These are phyloP conservation scores for Osmoderma eremita DNA, from an alignment of 2,888 invertebrate genomes.

Conservation along the genomic window DNA sequence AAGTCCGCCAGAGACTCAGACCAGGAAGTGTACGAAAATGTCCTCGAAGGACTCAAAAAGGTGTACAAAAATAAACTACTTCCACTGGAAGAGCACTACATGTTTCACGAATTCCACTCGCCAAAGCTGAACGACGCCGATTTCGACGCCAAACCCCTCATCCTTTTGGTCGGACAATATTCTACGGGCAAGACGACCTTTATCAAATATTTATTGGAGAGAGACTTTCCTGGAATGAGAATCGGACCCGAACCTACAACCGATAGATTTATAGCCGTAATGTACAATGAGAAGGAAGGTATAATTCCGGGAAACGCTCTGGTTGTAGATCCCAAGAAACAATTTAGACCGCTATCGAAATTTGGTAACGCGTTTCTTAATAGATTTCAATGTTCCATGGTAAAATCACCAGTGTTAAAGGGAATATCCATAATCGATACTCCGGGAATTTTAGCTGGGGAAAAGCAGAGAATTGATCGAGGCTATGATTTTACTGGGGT, in stretches of 20 bases:
- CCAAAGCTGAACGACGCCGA: slow-evolving; percentile 95
- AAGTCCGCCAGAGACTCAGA: slow-evolving; percentile 69
- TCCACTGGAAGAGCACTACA: slow-evolving; percentile 89
- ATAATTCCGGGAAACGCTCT: slow-evolving; percentile 98
- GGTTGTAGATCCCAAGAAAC: slow-evolving; percentile 96
- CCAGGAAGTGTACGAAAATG: slow-evolving; percentile 85
- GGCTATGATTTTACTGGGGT: slow-evolving; percentile 99
- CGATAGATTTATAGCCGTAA: slow-evolving; percentile 97
- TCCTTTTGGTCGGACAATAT: slow-evolving; percentile 95
- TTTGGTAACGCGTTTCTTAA: slow-evolving; percentile 99
- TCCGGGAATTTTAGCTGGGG: slow-evolving; percentile 85
- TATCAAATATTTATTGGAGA: slow-evolving; percentile 90
- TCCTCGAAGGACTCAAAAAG: slow-evolving; percentile 92
- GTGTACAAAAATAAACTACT: slow-evolving; percentile 91
- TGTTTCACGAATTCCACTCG: slow-evolving; percentile 95
- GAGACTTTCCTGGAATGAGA: slow-evolving; percentile 97
- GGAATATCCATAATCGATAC: slow-evolving; percentile 98
- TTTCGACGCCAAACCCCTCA: slow-evolving; percentile 98
- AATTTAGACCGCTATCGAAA: slow-evolving; percentile 93
- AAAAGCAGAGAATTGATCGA: slow-evolving; percentile 92
- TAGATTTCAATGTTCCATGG: slow-evolving; percentile 93
- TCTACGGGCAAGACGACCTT: slow-evolving; percentile 98
- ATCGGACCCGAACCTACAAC: slow-evolving; percentile 99
- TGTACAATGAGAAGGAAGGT: slow-evolving; percentile 91
- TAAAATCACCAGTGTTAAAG: slow-evolving; percentile 89